phyloP scores from a whole-genome alignment of 2,888 invertebrate species.

The Caenorhabditis sulstoni region DNA sequence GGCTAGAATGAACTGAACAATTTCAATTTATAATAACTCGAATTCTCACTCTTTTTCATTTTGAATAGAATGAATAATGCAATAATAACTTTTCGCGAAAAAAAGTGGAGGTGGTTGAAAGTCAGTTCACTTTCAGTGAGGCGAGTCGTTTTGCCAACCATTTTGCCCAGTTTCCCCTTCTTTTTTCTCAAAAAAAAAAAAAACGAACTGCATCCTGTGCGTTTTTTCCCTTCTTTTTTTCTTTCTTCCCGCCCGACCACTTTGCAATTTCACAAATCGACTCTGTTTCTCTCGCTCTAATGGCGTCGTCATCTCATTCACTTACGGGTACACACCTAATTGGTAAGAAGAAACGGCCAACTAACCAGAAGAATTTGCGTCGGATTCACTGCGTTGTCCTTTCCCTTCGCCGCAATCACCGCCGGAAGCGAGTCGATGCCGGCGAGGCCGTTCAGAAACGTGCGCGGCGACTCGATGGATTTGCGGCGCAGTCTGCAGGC shows the following conservation, averaged over 20 bases:
- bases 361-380: conserved; percentile 59
- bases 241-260: conserved; percentile 3
- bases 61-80: too few species aligned
- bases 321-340: conserved; percentile 7
- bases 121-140: too few species aligned
- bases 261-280: conserved; percentile 35
- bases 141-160: too few species aligned
- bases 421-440: conserved; percentile 57
- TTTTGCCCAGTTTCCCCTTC: background rate
- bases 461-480: conserved; percentile 61
- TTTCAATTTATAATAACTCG: too few species aligned
- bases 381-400: conserved; percentile 36
- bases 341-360: conserved; percentile 15
- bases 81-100: too few species aligned
- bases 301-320: conserved; percentile 32
- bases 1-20: too few species aligned
- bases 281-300: conserved; percentile 38
- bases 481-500: conserved; percentile 52
- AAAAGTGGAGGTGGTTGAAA: too few species aligned
- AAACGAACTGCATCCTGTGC: conserved; percentile 18
- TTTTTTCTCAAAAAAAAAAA: conserved; percentile 7
- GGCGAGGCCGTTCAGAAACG: conserved; percentile 57
- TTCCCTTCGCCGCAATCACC: conserved; percentile 47
- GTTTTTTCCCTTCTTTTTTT: conserved; percentile 22
- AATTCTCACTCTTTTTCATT: too few species aligned